Conservation (phyloP, 64 coral and sea anemone species). For the Catalaphyllia jardinei region DNA sequence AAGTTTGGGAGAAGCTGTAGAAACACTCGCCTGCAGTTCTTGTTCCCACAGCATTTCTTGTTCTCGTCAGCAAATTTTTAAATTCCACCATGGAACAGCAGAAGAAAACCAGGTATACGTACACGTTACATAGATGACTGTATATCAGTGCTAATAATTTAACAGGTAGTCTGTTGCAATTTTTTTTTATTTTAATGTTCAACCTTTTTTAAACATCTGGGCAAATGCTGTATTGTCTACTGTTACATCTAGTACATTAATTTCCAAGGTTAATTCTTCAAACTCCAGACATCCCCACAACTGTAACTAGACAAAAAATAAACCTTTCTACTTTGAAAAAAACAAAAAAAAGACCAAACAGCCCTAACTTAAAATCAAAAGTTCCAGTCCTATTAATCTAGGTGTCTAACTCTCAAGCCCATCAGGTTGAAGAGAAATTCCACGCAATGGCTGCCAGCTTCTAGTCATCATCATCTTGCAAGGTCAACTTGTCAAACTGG, state of each 20-base stretch:
- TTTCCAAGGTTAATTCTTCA: background rate
- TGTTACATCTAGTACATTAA: background rate
- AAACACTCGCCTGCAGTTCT: too few relatives aligned
- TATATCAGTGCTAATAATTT: background rate
- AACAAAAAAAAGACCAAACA: background rate
- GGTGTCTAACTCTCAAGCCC: background rate
- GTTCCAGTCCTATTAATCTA: background rate
- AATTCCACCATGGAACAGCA: too few relatives aligned
- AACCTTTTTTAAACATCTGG: conserved; percentile 4
- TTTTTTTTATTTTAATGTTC: conserved; percentile 11
- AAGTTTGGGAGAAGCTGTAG: too few relatives aligned
- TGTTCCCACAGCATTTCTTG: too few relatives aligned
- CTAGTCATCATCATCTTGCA: background rate
- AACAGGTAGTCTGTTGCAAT: background rate
- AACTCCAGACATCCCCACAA: too few relatives aligned
- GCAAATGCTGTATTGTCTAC: background rate
- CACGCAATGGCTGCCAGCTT: background rate
- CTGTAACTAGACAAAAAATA: too few relatives aligned
- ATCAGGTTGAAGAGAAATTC: conserved; percentile 36
- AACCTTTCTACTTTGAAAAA: background rate
- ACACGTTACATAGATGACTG: background rate
- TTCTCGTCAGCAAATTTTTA: too few relatives aligned
- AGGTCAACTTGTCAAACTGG: conserved; percentile 80
- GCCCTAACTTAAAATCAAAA: too few relatives aligned
- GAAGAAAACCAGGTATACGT: too few relatives aligned